Percentiles rank a stretch among this genome's conserved stretches.
These are phyloP conservation scores for Neolamprologus kungweensis DNA, from an alignment of 2,113 vertebrate species.

Conservation along the genomic window DNA sequence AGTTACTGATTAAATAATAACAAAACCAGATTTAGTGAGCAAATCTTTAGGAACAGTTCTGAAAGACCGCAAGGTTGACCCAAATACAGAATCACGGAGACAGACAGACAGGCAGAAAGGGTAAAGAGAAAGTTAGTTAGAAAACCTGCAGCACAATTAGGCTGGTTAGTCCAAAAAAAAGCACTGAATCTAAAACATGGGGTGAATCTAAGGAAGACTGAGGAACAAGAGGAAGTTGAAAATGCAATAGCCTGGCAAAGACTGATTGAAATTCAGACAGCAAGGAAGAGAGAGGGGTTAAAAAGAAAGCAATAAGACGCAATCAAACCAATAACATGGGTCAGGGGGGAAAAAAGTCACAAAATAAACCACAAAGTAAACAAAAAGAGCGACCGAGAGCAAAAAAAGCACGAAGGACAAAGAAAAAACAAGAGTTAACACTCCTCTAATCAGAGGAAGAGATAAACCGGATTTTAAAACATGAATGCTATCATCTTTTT, in stretches of 20 bases:
- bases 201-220: not conserved
- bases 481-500: not conserved
- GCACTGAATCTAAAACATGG: not conserved
- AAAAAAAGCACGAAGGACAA: not conserved
- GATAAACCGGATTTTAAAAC: not conserved
- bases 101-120: not conserved
- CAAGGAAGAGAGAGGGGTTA: not conserved
- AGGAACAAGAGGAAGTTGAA: not conserved
- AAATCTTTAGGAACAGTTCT: not conserved
- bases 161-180: not conserved
- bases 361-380: not conserved
- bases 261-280: not conserved
- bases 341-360: rapidly evolving
- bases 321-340: not conserved
- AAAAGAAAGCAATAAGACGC: not conserved
- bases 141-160: not conserved
- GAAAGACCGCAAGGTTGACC: not conserved
- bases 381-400: rapidly evolving
- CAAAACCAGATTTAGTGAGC: not conserved
- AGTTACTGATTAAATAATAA: not conserved
- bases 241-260: not conserved
- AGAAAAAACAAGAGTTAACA: not conserved
- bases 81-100: not conserved
- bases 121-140: not conserved
- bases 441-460: not conserved